Base-by-base conservation (phyloP, 2,888 invertebrate genomes). In the Acrobasis consociella region DNA sequence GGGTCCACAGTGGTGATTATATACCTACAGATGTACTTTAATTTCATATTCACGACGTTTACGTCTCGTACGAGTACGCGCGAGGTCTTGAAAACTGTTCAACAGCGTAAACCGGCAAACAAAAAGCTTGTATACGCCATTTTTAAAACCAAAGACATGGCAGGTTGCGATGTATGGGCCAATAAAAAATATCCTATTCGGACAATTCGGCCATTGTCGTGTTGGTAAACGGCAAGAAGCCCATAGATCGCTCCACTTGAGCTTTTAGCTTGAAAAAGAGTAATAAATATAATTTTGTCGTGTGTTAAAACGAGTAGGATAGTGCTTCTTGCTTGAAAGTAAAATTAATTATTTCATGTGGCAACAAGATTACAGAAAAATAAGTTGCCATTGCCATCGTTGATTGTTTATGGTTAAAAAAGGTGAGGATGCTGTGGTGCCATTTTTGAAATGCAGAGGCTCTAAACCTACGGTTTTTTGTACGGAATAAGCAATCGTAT, bases 91-190 rank as follows among this genome's bases (percentile, higher is more conserved):
- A 81, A 87, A 87, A 87, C 84, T 84, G 83, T 89, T 93, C 87
- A 92, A 87, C 86, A 87, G 86, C 87, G 85, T 91, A 91, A 89
- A 92, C 93, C 93, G 93, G 93, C 93, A 91, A 93, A 93, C 93
- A 93, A 93, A 93, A 93, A 93, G 93, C 93, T 93, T 93, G 93
- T 93, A 93, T 93, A 93, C 93, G 93, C 93, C 93, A 93, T 93
- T 93, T 93, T 93, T 93, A 93, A 93, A 93, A 93, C 91, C 92
- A 89, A 91, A 93, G 93, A 93, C 93, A 92, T 91, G 91, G 91
- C 91, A 91, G 91, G 89, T 87, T 86, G 86, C 82, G 86, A 85
- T 87, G 87, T 89, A 87, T 82, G 85, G 84, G 89, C 91, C 91
- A 90, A 91, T 91, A 92, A 92, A 92, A 92, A 92, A 92, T 91